Evolutionary conservation across 2,888 invertebrate species (phyloP).

Genomic region (Zygaena filipendulae): DNA sequence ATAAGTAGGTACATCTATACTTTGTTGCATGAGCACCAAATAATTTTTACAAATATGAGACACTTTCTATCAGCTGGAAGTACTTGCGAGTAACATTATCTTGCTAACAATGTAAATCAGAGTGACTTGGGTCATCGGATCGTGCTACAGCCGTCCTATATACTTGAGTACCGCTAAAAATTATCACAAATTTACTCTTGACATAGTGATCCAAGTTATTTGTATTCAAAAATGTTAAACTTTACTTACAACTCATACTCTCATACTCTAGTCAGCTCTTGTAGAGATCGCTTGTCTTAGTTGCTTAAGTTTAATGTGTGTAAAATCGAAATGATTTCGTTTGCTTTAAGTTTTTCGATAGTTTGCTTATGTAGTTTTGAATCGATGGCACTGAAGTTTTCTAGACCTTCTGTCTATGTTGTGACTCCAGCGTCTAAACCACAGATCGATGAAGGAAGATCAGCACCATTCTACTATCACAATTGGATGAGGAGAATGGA

Average conservation of each 20-base stretch:
- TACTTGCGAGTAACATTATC: conserved; percentile 33
- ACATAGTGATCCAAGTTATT: no score
- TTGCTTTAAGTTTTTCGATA: no score
- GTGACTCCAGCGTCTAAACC: conserved; percentile 47
- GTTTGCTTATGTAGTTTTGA: conserved; percentile 27
- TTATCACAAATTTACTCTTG: conserved; percentile 50
- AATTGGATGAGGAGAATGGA: conserved; percentile 58
- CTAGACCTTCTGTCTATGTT: conserved; percentile 51
- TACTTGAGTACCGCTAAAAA: conserved; percentile 57
- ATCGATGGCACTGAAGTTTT: conserved; percentile 29
- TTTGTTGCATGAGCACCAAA: no score
- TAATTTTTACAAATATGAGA: conserved; percentile 51
- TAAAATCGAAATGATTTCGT: conserved; percentile 37
- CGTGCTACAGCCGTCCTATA: conserved; percentile 51
- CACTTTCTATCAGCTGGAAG: conserved; percentile 52
- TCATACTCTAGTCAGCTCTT: conserved; percentile 29
- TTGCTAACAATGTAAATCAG: conserved; percentile 60
- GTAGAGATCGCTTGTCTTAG: conserved; percentile 28
- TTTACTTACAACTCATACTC: conserved; percentile 12
- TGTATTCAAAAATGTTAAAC: conserved; percentile 29
- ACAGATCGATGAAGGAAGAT: conserved; percentile 32
- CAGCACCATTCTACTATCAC: conserved; percentile 53
- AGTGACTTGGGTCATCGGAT: conserved; percentile 39
- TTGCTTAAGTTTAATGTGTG: conserved; percentile 26
- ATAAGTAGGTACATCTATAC: no score